Conservation (phyloP, 2,888 invertebrate genomes). For the Pammene fasciana region DNA sequence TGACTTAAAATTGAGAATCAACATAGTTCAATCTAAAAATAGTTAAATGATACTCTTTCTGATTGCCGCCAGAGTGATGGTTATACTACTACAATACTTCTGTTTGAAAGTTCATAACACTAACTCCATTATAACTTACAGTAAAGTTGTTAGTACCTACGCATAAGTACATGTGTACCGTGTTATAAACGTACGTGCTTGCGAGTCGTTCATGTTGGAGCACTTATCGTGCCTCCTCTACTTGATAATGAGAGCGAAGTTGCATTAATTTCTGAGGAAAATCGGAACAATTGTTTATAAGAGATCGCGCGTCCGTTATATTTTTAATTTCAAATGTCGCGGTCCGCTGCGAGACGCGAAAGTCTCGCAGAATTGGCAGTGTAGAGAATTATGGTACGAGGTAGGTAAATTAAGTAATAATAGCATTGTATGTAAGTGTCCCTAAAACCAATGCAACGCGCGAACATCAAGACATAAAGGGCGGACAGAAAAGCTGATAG, state of each 20-base stretch:
- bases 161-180: background rate
- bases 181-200: conserved; percentile 6
- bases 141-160: background rate
- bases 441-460: too few species aligned
- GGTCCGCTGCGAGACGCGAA: conserved; percentile 56
- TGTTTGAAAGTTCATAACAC: background rate
- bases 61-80: background rate
- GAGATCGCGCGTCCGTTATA: conserved; percentile 67
- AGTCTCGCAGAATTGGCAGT: conserved; percentile 51
- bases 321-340: conserved; percentile 74
- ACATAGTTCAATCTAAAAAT: background rate
- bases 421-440: background rate
- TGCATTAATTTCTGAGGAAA: conserved; percentile 68
- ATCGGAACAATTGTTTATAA: conserved; percentile 70
- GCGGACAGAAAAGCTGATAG: too few species aligned
- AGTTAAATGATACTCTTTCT: background rate
- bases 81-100: background rate
- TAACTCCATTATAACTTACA: background rate
- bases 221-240: conserved; percentile 49
- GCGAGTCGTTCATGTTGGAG: conserved; percentile 29
- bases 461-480: too few species aligned
- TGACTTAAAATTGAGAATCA: background rate
- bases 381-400: conserved; percentile 2
- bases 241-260: conserved; percentile 64
- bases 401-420: conserved; percentile 9